Evolutionary conservation across 1,140 invertebrate species (phyloP).

Genomic region (Lutraria rhynchaena): DNA sequence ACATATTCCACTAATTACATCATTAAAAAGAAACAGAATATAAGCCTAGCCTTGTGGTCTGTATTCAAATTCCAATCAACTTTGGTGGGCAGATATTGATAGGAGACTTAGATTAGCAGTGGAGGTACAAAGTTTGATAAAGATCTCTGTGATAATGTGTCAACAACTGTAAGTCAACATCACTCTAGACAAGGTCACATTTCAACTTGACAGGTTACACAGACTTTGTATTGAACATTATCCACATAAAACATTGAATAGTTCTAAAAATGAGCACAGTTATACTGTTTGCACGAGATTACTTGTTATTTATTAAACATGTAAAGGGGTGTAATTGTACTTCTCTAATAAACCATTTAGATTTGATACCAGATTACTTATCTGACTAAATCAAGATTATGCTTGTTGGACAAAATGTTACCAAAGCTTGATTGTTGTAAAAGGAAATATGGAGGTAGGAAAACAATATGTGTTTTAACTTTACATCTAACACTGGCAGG

Average conservation of each 20-base stretch:
- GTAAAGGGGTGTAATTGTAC: neutral
- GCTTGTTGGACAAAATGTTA: constrained; percentile 13
- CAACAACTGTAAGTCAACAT: constrained; percentile 25
- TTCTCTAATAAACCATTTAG: constrained; percentile 18
- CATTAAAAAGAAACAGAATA: constrained; percentile 40
- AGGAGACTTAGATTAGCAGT: constrained; percentile 7
- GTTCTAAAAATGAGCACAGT: constrained; percentile 5
- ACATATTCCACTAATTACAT: too few species aligned
- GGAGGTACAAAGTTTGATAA: constrained; percentile 41
- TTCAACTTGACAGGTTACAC: constrained; percentile 1
- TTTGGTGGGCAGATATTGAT: constrained; percentile 29
- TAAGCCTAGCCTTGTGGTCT: constrained; percentile 10
- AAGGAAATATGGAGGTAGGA: constrained; percentile 18
- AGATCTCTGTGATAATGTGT: constrained; percentile 26
- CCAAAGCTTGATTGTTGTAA: neutral
- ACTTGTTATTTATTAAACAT: neutral
- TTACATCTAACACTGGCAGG: too few species aligned
- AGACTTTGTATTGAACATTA: constrained; percentile 2
- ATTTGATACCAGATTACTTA: constrained; percentile 24
- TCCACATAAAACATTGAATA: neutral
- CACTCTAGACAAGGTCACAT: constrained; percentile 18
- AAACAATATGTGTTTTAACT: too few species aligned
- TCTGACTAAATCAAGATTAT: constrained; percentile 31
- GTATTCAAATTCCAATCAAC: constrained; percentile 24
- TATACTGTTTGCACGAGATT: too few species aligned